Conservation (phyloP, 2,113 vertebrate genomes). For the Neotragus pygmaeus region DNA sequence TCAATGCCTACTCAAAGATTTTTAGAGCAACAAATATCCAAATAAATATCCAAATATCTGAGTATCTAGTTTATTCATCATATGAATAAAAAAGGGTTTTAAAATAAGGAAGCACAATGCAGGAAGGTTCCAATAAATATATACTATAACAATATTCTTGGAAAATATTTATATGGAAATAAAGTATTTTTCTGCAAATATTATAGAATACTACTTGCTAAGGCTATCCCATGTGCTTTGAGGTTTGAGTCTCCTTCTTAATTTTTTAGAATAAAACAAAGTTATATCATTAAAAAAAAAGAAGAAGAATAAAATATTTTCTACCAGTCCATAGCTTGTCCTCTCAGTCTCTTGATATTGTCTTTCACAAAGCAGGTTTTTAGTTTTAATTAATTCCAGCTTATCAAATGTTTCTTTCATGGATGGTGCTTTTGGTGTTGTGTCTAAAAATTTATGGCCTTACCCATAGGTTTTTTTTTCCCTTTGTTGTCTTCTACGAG, state of each 20-base stretch:
- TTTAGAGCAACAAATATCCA: neutral
- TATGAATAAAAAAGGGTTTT: neutral
- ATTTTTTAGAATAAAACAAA: neutral
- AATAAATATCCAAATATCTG: neutral
- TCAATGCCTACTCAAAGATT: neutral
- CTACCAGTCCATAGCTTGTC: no score
- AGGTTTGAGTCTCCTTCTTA: neutral
- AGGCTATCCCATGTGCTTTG: neutral
- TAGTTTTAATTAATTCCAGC: no score
- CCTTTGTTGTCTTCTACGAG: no score
- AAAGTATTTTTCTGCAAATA: neutral
- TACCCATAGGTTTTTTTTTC: no score
- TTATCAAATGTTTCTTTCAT: no score
- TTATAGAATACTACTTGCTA: neutral
- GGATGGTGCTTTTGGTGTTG: no score
- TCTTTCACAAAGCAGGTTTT: no score
- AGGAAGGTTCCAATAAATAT: neutral
- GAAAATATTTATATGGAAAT: neutral
- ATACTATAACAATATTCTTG: neutral
- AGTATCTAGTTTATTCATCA: neutral
- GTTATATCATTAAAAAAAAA: neutral
- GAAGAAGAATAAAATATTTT: no score
- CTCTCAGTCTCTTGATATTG: no score
- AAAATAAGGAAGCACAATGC: neutral
- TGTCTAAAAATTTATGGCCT: no score